These are phyloP conservation scores for Bicyclus anynana DNA, from an alignment of 1,140 invertebrate genomes.

Conservation along the genomic window DNA sequence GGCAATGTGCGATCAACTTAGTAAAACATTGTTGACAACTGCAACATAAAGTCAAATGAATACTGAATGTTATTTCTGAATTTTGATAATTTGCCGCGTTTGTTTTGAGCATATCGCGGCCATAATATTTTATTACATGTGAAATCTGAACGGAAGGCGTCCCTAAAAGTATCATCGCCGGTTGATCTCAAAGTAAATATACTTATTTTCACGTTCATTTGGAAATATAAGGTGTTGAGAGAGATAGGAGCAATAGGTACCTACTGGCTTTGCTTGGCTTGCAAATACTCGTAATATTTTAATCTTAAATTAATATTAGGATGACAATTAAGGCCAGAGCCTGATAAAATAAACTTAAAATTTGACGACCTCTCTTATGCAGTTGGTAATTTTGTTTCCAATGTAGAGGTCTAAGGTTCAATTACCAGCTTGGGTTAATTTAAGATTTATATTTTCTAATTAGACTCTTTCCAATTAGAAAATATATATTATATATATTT, in stretches of 20 bases:
- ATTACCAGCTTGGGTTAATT: no score
- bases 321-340: no score
- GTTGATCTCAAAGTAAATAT: slow-evolving; percentile 62
- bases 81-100: slow-evolving; percentile 18
- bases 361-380: no score
- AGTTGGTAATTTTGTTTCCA: no score
- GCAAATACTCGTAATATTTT: no score
- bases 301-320: neutral
- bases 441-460: no score
- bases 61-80: neutral
- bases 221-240: slow-evolving; percentile 50
- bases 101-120: slow-evolving; percentile 6
- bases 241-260: slow-evolving; percentile 40
- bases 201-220: slow-evolving; percentile 57
- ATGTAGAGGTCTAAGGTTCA: no score
- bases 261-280: neutral
- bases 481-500: no score
- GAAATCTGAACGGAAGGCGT: slow-evolving; percentile 51
- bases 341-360: no score
- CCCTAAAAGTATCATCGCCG: slow-evolving; percentile 62
- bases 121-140: slow-evolving; percentile 28
- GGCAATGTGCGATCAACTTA: no score
- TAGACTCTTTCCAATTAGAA: no score
- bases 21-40: neutral
- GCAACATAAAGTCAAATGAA: slow-evolving; percentile 3